Evolutionary conservation across 2,888 invertebrate species (phyloP), one percentile per base, ranked within the genome.

Genomic region (Eulithis testata): DNA sequence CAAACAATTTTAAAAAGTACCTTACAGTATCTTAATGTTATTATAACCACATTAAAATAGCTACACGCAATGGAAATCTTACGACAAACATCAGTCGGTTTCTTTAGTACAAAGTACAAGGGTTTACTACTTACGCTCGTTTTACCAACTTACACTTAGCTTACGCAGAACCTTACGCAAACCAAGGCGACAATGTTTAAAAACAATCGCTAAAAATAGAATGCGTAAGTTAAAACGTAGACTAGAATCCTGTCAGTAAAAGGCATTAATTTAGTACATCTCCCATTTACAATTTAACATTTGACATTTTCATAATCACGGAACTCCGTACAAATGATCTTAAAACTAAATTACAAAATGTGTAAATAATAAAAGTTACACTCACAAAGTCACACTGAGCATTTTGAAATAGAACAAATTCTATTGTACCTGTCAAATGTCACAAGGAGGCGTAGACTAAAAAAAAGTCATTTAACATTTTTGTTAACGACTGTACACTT

Each of bases 1-100:
- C 89, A 91, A 89, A 90, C 91, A 90, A 87, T 89, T 88, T 91
- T 88, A 88, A 89, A 91, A 83, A 79, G 60, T 63, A 67, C 67
- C 67, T 81, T 81, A 83, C 73, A 70, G 68, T 68, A 55, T 60
- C 73, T 70, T 74, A 76, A 58, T 65, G 64, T 72, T 70, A 69
- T 75, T 77, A 67, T 73, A 71, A 73, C 77, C 79, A 80, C 75
- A 72, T 71, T 77, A 77, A 78, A 78, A 73, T 74, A 73, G 76
- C 80, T 79, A 77, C 77, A 79, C 75, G 74, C 75, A 78, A 74
- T 74, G 66, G 60, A 75, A 75, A 72, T 60, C 69, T 73, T 72
- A 73, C 73, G 76, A 78, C 75, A 79, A 75, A 75, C 72, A 69
- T 74, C 75, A 75, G 75, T 76, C 76, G 73, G 68, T 66, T 66